Base-by-base conservation (phyloP, 2,888 invertebrate genomes). In the Physocephala rufipes region DNA sequence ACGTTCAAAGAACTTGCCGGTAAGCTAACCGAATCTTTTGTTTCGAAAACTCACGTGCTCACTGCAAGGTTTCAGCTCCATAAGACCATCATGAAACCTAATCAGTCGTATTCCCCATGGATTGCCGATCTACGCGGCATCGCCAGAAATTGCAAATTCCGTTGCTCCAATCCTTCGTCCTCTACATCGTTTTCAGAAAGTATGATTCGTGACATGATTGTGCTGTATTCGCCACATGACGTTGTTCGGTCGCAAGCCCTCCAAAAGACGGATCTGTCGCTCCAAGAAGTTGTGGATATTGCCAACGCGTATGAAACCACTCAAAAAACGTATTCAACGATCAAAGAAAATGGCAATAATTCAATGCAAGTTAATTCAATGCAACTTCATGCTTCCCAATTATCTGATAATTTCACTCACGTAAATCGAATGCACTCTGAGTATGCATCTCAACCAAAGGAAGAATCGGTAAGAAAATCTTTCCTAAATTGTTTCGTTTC, bases 151-250 rank as follows among this genome's bases (percentile, higher is more conserved):
- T 51, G 51, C 15, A 51, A 51, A 47, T 61, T 47, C n/a, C n/a
- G 49, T 26, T 68, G 62, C 43, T 1, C 61, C 45, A 68, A 68
- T 36, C 30, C 43, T 26, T 45, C 59, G n/a, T 68, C 49, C 26
- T 61, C 28, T 9, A 3, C n/a, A 62, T 59, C 59, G 16, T 68
- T 68, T 49, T 59, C 61, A 16, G 68, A 68, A 26, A 49, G 61
- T 21, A 45, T 68, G 16, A 68, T 68, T 15, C 59, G 61, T 9
- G 68, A 68, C 26, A 68, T 68, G 16, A 47, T 68, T n/a, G 45
- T 68, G 59, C 61, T 68, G 36, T 61, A 68, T 68, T 61, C 68
- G 26, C 68, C 68, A 2, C 68, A 68, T 28, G 68, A 68, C 49
- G 49, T 47, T 12, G 61, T 68, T 5, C 24, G 61, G 26, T 16